phyloP scores from a whole-genome alignment of 2,113 vertebrate genomes.

The Agelaius tricolor region DNA sequence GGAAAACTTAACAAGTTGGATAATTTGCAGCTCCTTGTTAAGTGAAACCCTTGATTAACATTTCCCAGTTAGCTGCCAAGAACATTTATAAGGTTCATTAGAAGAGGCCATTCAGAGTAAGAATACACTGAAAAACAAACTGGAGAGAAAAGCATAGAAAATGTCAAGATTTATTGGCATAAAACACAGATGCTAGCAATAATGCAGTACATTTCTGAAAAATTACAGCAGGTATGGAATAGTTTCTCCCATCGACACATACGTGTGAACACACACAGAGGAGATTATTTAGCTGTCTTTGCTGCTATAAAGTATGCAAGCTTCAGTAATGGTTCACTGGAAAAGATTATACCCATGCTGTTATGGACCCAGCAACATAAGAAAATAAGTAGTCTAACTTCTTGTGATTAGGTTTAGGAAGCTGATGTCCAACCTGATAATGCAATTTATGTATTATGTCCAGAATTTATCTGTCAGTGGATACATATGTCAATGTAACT shows the following conservation, averaged over 20 bases:
- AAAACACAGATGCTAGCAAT: not conserved
- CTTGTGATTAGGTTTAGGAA: not conserved
- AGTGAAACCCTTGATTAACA: slow-evolving; percentile 48
- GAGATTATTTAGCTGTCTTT: not conserved
- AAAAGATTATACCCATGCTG: not conserved
- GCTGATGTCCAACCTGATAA: not conserved
- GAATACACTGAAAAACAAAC: not conserved
- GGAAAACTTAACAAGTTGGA: not conserved
- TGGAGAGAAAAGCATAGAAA: not conserved
- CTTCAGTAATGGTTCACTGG: not conserved
- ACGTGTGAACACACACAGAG: not conserved
- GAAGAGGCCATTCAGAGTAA: not conserved
- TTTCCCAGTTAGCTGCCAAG: slow-evolving; percentile 18
- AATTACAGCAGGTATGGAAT: not conserved
- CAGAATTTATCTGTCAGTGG: not conserved
- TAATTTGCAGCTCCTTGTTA: slow-evolving; percentile 41
- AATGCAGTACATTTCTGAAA: not conserved
- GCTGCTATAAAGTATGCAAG: not conserved
- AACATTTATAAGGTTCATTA: slow-evolving; percentile 8
- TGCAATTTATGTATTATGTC: not conserved
- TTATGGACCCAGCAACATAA: not conserved
- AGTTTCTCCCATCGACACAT: not conserved
- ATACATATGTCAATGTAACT: not conserved
- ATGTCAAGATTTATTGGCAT: not conserved
- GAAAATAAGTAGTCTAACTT: not conserved